phyloP scores from a whole-genome alignment of 2,113 vertebrate genomes.

The Bostrychus sinensis region DNA sequence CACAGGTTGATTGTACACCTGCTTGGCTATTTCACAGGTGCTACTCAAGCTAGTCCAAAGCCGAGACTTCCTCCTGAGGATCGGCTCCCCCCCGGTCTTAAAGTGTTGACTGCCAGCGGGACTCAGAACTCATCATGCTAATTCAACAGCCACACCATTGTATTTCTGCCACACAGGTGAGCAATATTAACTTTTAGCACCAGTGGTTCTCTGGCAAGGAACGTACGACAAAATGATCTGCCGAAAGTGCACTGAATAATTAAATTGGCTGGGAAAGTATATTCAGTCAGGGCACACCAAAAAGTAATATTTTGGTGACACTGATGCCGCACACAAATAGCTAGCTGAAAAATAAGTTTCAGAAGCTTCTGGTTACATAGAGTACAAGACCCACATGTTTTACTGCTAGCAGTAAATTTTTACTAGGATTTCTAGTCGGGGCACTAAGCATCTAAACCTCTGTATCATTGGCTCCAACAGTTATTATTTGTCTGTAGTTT shows the following conservation, averaged over 20 bases:
- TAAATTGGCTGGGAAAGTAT: constrained; percentile 55
- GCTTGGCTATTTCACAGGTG: constrained; percentile 59
- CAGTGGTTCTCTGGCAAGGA: constrained; percentile 32
- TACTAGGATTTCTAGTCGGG: constrained; percentile 17
- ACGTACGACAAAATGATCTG: constrained; percentile 29
- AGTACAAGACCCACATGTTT: not conserved
- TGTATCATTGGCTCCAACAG: not conserved
- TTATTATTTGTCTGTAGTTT: not conserved
- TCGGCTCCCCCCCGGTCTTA: constrained; percentile 24
- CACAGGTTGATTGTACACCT: constrained; percentile 61
- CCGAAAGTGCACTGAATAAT: constrained; percentile 55
- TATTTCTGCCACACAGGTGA: constrained; percentile 48
- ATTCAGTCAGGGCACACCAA: constrained; percentile 54
- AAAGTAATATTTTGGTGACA: constrained; percentile 62
- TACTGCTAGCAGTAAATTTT: not conserved
- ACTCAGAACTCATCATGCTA: constrained; percentile 45
- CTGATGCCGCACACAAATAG: constrained; percentile 46
- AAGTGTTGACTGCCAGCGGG: constrained; percentile 40
- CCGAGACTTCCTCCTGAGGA: constrained; percentile 21
- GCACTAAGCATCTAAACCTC: constrained; percentile 15
- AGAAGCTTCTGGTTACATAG: not conserved
- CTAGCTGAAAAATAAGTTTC: too few species aligned
- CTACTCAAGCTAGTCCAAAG: constrained; percentile 25
- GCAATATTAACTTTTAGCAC: constrained; percentile 49
- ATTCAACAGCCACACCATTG: constrained; percentile 49